Conservation (phyloP, 2,888 invertebrate genomes). For the Mellilla xanthometata region DNA sequence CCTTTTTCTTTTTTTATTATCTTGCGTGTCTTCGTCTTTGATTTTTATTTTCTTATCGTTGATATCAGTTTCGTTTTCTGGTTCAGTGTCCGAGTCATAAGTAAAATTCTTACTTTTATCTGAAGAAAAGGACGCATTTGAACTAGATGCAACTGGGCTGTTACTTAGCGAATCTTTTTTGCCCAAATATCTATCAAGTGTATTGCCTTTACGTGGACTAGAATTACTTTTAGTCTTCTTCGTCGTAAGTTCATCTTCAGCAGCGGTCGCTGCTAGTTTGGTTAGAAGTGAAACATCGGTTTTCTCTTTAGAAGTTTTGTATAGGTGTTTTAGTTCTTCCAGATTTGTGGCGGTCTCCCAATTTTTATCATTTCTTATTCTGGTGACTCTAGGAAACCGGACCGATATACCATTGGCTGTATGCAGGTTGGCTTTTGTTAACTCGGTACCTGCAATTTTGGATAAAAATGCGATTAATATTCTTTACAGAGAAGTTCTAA, state of each 20-base stretch:
- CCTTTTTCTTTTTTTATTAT: background rate
- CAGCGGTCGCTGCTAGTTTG: conserved; percentile 64
- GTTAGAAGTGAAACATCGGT: conserved; percentile 82
- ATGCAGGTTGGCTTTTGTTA: conserved; percentile 91
- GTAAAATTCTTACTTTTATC: conserved; percentile 18
- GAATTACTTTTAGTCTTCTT: conserved; percentile 51
- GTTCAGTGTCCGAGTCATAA: conserved; percentile 1
- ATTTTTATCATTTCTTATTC: conserved; percentile 91
- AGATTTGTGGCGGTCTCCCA: conserved; percentile 93
- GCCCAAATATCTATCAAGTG: conserved; percentile 29
- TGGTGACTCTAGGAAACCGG: conserved; percentile 94
- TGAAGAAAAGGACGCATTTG: conserved; percentile 8
- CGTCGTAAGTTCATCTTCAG: conserved; percentile 40
- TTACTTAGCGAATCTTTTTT: conserved; percentile 8
- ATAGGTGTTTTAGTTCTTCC: conserved; percentile 86
- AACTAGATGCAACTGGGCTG: background rate
- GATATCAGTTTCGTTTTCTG: conserved; percentile 9
- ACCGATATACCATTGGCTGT: conserved; percentile 97
- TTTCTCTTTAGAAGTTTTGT: conserved; percentile 86
- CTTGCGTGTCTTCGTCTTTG: conserved; percentile 1
- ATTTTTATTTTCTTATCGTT: conserved; percentile 17
- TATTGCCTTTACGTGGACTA: conserved; percentile 38
- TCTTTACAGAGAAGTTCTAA: no score
- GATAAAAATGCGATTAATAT: background rate
- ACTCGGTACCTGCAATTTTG: conserved; percentile 84